Percentiles rank a stretch among this genome's conserved stretches.
phyloP scores from a whole-genome alignment of 2,888 invertebrate species.

The Blastobasis adustella region DNA sequence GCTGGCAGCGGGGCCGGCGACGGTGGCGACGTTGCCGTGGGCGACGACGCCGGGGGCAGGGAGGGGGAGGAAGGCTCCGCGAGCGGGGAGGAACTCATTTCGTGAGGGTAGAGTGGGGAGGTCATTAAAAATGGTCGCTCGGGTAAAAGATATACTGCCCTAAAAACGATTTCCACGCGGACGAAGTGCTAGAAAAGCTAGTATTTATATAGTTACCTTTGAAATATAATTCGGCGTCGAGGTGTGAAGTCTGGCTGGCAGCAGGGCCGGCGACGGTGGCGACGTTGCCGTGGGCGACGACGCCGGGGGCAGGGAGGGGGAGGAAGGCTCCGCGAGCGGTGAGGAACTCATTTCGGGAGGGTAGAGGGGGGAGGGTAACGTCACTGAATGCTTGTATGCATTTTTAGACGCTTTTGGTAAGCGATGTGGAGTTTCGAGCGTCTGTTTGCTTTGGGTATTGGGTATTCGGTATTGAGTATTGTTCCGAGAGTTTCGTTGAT shows the following conservation, averaged over 20 bases:
- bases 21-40: conserved; percentile 48
- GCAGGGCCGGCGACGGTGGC: conserved; percentile 56
- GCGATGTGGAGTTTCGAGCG: too few relatives aligned
- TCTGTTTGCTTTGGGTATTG: too few relatives aligned
- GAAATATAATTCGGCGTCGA: conserved; percentile 55
- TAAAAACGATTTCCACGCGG: too few relatives aligned
- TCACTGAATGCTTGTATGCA: conserved; percentile 59
- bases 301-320: conserved; percentile 48
- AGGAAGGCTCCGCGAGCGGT: conserved; percentile 64
- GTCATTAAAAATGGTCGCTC: too few relatives aligned
- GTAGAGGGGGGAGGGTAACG: conserved; percentile 19
- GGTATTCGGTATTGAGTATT: too few relatives aligned
- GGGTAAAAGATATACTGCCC: too few relatives aligned
- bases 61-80: conserved; percentile 63
- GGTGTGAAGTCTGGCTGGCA: conserved; percentile 48
- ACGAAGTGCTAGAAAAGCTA: too few relatives aligned
- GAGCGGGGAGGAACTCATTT: conserved; percentile 69
- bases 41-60: conserved; percentile 45
- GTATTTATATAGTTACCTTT: too few relatives aligned
- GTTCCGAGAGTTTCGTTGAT: too few relatives aligned
- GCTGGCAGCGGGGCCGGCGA: conserved; percentile 47
- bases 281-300: conserved; percentile 45
- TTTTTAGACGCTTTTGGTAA: too few relatives aligned
- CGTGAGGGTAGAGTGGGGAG: conserved; percentile 24
- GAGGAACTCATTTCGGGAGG: conserved; percentile 62